phyloP scores from a whole-genome alignment of 1,140 invertebrate genomes.

The Drosophila azteca region DNA sequence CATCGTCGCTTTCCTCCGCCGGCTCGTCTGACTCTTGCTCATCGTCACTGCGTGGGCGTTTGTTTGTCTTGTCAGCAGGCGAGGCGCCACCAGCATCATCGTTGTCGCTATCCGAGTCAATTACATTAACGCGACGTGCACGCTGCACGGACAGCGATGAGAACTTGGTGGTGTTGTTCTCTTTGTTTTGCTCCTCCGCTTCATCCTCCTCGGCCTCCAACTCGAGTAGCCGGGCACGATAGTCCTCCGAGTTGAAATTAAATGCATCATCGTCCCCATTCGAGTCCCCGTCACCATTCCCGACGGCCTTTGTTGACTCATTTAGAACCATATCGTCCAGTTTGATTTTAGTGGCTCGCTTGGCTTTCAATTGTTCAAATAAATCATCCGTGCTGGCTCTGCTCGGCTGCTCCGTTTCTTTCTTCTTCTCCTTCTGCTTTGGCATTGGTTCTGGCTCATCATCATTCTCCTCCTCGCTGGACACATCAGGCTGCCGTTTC shows the following conservation, averaged over 20 bases:
- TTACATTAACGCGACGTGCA: constrained; percentile 82
- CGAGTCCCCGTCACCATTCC: constrained; percentile 40
- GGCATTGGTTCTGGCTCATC: too few species aligned
- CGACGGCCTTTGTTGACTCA: constrained; percentile 47
- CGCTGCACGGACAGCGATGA: constrained; percentile 54
- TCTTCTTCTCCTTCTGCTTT: neutral
- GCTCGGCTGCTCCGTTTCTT: neutral
- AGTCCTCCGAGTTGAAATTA: constrained; percentile 82
- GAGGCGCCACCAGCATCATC: constrained; percentile 54
- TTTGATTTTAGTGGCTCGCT: constrained; percentile 73
- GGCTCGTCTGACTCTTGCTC: constrained; percentile 40
- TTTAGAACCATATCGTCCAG: constrained; percentile 68
- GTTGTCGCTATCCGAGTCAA: constrained; percentile 82
- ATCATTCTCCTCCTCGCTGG: constrained; percentile 52
- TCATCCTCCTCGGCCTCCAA: constrained; percentile 48
- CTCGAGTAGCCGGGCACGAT: constrained; percentile 72
- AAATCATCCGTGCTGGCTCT: constrained; percentile 67
- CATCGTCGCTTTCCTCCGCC: constrained; percentile 56
- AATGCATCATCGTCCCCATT: constrained; percentile 61
- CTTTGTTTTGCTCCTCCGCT: constrained; percentile 47
- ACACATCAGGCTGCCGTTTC: constrained; percentile 58
- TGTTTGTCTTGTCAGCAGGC: constrained; percentile 69
- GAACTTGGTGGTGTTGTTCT: constrained; percentile 72
- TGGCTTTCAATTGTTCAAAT: constrained; percentile 81
- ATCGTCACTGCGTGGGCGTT: constrained; percentile 73